Conservation (phyloP, 1,140 invertebrate species). For the Formica exsecta region DNA sequence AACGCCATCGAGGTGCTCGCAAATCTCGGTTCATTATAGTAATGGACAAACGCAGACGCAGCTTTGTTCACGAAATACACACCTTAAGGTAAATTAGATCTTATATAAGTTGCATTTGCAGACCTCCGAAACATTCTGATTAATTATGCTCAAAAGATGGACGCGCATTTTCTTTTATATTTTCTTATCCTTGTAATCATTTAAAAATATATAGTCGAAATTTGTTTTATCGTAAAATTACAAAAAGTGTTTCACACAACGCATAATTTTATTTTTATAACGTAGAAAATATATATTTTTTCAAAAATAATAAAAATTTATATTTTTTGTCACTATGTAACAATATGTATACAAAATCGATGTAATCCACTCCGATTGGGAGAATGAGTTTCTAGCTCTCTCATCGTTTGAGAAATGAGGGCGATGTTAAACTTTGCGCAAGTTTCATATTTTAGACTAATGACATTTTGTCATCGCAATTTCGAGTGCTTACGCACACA, state of each 20-base stretch:
- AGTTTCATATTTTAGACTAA: not conserved
- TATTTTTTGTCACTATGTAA: not conserved
- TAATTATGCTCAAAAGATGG: conserved; percentile 36
- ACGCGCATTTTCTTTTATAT: not conserved
- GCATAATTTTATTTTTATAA: not conserved
- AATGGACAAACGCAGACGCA: conserved; percentile 85
- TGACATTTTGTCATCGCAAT: conserved; percentile 6
- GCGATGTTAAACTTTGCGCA: not conserved
- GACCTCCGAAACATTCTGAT: not conserved
- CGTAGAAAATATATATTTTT: not conserved
- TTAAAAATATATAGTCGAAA: not conserved
- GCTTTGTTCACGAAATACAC: conserved; percentile 80
- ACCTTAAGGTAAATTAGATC: conserved; percentile 81
- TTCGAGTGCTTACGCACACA: conserved; percentile 25
- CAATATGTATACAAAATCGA: not conserved
- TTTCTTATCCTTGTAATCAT: not conserved
- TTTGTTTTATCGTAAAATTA: not conserved
- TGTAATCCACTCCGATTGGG: not conserved
- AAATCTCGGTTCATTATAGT: conserved; percentile 83
- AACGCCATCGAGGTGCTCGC: conserved; percentile 82
- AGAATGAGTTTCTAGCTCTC: not conserved
- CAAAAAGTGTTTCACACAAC: not conserved
- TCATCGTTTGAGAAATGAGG: not conserved
- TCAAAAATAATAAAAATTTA: not conserved
- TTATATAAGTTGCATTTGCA: conserved; percentile 23